Conservation (phyloP, 1,140 invertebrate species). For the Atta cephalotes region DNA sequence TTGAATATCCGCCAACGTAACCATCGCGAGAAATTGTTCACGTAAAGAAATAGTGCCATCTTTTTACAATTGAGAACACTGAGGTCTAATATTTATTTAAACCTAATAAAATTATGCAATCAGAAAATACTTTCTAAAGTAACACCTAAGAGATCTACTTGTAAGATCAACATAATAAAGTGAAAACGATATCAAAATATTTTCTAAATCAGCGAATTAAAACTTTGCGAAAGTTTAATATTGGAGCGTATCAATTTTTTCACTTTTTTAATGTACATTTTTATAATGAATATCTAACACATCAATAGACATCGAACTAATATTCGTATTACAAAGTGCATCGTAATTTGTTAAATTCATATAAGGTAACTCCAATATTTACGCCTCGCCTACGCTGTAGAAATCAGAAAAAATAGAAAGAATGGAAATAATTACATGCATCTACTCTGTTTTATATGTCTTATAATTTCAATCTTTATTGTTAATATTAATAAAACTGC, state of each 20-base stretch:
- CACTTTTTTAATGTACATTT: not conserved
- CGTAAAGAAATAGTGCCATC: not conserved
- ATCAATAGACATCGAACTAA: not conserved
- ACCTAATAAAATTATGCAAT: not conserved
- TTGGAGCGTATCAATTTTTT: not conserved
- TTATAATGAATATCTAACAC: not conserved
- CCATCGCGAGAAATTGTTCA: not conserved
- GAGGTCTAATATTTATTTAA: not conserved
- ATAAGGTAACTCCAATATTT: not conserved
- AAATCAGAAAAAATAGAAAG: no score
- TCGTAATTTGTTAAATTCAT: not conserved
- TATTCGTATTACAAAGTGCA: not conserved
- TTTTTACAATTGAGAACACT: not conserved
- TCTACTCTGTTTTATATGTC: no score
- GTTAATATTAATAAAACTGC: no score
- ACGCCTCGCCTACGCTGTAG: no score
- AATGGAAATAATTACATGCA: no score
- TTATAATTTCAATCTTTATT: not conserved
- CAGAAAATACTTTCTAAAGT: not conserved
- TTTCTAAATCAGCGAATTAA: not conserved
- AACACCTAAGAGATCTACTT: not conserved
- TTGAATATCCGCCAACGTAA: constrained; percentile 3
- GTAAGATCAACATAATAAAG: not conserved
- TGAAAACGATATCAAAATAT: not conserved
- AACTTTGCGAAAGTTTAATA: not conserved